phyloP scores from a whole-genome alignment of 2,888 invertebrate species.

The Amorpha juglandis region DNA sequence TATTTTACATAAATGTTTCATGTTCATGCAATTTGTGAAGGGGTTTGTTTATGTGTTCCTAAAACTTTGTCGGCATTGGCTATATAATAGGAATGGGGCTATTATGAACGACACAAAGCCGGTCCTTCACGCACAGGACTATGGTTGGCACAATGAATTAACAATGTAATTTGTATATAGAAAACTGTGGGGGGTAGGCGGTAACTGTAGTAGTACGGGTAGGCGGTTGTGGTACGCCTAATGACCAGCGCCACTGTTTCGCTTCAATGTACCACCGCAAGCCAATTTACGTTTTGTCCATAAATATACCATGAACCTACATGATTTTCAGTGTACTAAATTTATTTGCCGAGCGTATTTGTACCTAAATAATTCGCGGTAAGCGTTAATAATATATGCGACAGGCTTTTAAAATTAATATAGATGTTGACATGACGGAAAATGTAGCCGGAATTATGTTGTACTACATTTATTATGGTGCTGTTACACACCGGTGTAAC shows the following conservation, averaged over 20 bases:
- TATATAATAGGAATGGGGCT: background rate
- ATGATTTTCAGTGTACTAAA: conserved; percentile 36
- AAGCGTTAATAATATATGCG: conserved; percentile 14
- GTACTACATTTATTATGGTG: no score
- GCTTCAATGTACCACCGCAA: conserved; percentile 51
- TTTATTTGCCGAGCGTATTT: conserved; percentile 30
- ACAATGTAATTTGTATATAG: conserved; percentile 57
- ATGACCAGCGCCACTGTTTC: conserved; percentile 50
- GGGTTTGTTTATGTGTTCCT: no score
- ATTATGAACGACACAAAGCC: background rate
- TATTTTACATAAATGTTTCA: no score
- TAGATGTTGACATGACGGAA: background rate
- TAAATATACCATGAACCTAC: conserved; percentile 44
- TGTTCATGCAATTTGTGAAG: no score
- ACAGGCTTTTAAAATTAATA: background rate
- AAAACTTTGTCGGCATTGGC: background rate
- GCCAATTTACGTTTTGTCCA: conserved; percentile 53
- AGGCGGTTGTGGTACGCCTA: conserved; percentile 51
- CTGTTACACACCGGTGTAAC: no score
- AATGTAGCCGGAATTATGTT: no score
- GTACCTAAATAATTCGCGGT: conserved; percentile 36
- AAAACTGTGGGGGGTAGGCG: conserved; percentile 41
- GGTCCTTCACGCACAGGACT: background rate
- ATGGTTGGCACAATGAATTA: conserved; percentile 50
- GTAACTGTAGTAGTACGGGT: no score